phyloP scores from a whole-genome alignment of 2,797 vertebrate species.

The Picus viridis region DNA sequence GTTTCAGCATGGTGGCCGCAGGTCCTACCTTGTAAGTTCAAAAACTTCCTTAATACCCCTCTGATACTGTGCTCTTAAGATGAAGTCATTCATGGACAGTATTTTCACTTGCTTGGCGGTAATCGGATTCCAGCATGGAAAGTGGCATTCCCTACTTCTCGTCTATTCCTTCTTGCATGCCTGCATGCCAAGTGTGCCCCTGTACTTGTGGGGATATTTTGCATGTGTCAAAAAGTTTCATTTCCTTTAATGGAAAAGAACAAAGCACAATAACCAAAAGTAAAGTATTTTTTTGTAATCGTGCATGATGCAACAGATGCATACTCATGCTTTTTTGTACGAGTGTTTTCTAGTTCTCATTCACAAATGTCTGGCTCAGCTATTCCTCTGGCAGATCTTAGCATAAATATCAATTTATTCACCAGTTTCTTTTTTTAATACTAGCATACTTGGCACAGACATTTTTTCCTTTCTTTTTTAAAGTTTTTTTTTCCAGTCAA shows the following conservation, averaged over 20 bases:
- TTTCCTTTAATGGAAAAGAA: neutral
- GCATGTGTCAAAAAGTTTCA: neutral
- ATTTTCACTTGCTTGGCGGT: neutral
- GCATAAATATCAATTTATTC: slow-evolving; percentile 41
- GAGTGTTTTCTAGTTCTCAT: slow-evolving; percentile 37
- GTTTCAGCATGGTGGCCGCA: neutral
- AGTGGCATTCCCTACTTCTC: neutral
- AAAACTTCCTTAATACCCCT: neutral
- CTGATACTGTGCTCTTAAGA: neutral
- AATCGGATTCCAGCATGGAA: neutral
- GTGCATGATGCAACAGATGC: neutral
- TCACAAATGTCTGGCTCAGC: slow-evolving; percentile 46
- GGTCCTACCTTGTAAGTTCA: neutral
- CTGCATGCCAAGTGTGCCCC: neutral
- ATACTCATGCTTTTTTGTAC: neutral
- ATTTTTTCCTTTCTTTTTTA: neutral
- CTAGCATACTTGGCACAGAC: slow-evolving; percentile 13
- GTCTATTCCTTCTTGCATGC: neutral
- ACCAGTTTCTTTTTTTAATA: neutral
- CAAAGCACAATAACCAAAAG: neutral
- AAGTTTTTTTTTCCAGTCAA: neutral
- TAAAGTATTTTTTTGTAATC: neutral
- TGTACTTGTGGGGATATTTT: neutral
- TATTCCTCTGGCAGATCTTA: slow-evolving; percentile 30
- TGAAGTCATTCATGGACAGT: neutral